Conservation (phyloP, 2,888 invertebrate genomes). For the Andrena fulva region DNA sequence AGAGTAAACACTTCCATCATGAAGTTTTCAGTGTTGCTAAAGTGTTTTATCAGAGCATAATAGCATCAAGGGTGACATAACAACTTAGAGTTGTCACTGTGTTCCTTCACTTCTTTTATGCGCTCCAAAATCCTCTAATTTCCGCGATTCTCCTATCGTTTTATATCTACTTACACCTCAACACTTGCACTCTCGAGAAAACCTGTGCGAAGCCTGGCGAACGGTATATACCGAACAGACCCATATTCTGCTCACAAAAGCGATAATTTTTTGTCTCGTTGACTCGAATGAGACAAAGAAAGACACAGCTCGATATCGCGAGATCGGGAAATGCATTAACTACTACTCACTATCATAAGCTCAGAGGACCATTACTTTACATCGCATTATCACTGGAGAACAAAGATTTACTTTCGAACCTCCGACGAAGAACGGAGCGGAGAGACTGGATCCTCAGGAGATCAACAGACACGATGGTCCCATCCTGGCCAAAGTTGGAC, state of each 20-base stretch:
- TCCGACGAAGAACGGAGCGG: neutral
- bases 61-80: neutral
- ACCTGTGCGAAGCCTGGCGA: conserved; percentile 14
- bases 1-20: neutral
- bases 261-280: neutral
- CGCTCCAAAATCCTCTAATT: neutral
- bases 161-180: neutral
- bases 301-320: conserved; percentile 19
- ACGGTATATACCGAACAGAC: neutral
- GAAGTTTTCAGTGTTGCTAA: neutral
- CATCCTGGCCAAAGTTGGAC: conserved; percentile 8
- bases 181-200: conserved; percentile 1
- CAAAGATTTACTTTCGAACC: neutral
- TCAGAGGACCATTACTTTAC: neutral
- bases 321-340: too few relatives aligned
- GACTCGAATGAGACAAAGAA: conserved; percentile 2
- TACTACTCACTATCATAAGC: too few relatives aligned
- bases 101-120: too few relatives aligned
- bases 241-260: neutral
- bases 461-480: neutral
- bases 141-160: neutral
- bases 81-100: too few relatives aligned
- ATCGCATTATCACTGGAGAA: neutral
- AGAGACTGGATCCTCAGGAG: neutral
- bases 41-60: neutral